Percentiles rank a stretch among this genome's conserved stretches.
These are phyloP conservation scores for Caerostris extrusa DNA, from an alignment of 1,140 invertebrate genomes.

Conservation along the genomic window DNA sequence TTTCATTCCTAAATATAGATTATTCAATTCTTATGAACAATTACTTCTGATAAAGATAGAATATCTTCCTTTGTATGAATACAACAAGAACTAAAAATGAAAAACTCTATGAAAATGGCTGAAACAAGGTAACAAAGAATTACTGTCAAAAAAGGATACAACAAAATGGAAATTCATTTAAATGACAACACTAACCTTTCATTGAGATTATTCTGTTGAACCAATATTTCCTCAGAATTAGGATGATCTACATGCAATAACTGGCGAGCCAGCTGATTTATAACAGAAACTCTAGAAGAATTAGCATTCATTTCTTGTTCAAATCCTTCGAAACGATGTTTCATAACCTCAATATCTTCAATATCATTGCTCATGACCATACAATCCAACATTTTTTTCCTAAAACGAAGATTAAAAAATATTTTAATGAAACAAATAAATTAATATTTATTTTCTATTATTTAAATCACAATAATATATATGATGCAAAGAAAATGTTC, in stretches of 20 bases:
- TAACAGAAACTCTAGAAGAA: conserved; percentile 97
- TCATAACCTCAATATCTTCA: conserved; percentile 99
- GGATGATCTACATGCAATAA: conserved; percentile 98
- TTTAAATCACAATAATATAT: neutral
- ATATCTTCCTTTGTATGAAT: too few relatives aligned
- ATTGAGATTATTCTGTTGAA: conserved; percentile 90
- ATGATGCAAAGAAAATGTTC: neutral
- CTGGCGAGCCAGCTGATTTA: conserved; percentile 97
- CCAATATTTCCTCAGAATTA: conserved; percentile 96
- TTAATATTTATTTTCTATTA: too few relatives aligned
- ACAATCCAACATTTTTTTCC: conserved; percentile 97
- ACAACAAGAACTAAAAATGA: too few relatives aligned
- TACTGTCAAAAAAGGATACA: too few relatives aligned
- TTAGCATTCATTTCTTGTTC: conserved; percentile 99
- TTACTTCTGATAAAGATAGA: too few relatives aligned
- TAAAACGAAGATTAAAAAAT: conserved; percentile 78
- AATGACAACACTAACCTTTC: conserved; percentile 79
- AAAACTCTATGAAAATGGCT: too few relatives aligned
- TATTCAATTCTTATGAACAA: too few relatives aligned
- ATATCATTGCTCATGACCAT: conserved; percentile 97
- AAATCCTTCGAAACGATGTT: conserved; percentile 99
- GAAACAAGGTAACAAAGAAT: too few relatives aligned
- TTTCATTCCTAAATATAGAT: too few relatives aligned
- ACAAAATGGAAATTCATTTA: too few relatives aligned
- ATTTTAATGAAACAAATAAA: neutral